Evolutionary conservation across 2,113 vertebrate genomes (phyloP).

Genomic region (Aptenodytes patagonicus): DNA sequence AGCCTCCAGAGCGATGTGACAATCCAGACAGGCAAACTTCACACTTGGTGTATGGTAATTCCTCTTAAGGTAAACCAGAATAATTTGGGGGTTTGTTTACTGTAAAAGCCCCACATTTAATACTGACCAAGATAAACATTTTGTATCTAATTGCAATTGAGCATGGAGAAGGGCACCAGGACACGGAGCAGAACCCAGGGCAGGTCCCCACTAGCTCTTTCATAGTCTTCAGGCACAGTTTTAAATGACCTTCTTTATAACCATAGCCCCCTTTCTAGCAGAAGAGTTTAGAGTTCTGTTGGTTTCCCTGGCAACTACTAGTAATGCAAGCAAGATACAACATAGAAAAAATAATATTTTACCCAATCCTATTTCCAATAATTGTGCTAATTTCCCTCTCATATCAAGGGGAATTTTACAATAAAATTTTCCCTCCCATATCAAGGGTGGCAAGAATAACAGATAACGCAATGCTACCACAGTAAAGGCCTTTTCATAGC

Average conservation of each 20-base stretch:
- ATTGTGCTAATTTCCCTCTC: neutral
- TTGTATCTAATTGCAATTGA: neutral
- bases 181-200: neutral
- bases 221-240: neutral
- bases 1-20: neutral
- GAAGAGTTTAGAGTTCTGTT: neutral
- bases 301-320: conserved; percentile 48
- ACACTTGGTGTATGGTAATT: neutral
- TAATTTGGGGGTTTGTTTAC: neutral
- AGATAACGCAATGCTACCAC: neutral
- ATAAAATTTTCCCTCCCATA: neutral
- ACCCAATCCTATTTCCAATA: neutral
- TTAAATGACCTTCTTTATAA: conserved; percentile 1
- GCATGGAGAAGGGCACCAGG: neutral
- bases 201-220: neutral
- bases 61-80: neutral
- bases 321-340: neutral
- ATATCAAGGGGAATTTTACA: neutral
- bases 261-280: neutral
- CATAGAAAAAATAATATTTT: neutral
- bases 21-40: neutral
- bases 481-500: neutral
- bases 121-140: neutral
- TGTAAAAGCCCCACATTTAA: neutral
- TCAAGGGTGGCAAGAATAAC: neutral